phyloP scores from a whole-genome alignment of 2,113 vertebrate genomes.

The Azemiops feae region DNA sequence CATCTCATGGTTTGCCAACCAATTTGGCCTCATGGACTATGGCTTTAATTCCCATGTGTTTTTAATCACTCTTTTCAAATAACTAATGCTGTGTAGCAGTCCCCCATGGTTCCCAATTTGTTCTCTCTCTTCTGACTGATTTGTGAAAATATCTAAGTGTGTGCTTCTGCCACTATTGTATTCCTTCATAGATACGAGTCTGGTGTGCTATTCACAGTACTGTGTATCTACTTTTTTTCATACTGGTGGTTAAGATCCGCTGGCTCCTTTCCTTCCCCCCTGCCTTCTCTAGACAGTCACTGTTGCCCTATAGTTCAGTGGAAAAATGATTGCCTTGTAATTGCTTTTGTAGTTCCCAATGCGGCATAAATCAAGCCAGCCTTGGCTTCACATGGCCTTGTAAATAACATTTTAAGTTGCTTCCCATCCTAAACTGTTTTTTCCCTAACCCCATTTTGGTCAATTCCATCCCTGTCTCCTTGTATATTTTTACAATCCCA shows the following conservation, averaged over 20 bases:
- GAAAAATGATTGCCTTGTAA: slow-evolving; percentile 9
- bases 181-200: background rate
- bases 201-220: background rate
- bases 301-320: background rate
- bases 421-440: background rate
- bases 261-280: slow-evolving; percentile 3
- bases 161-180: background rate
- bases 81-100: background rate
- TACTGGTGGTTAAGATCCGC: background rate
- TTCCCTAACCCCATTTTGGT: background rate
- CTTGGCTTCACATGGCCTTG: background rate
- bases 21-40: background rate
- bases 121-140: background rate
- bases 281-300: background rate
- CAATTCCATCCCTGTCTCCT: background rate
- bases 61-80: background rate
- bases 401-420: slow-evolving; percentile 14
- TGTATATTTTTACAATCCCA: background rate
- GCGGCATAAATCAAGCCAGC: slow-evolving; percentile 10
- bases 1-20: background rate
- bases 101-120: slow-evolving; percentile 3
- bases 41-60: background rate
- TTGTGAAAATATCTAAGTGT: background rate
- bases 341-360: slow-evolving; percentile 15
- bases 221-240: background rate